Evolutionary conservation across 2,113 vertebrate genomes (phyloP).

Genomic region (Psilopogon haemacephalus): DNA sequence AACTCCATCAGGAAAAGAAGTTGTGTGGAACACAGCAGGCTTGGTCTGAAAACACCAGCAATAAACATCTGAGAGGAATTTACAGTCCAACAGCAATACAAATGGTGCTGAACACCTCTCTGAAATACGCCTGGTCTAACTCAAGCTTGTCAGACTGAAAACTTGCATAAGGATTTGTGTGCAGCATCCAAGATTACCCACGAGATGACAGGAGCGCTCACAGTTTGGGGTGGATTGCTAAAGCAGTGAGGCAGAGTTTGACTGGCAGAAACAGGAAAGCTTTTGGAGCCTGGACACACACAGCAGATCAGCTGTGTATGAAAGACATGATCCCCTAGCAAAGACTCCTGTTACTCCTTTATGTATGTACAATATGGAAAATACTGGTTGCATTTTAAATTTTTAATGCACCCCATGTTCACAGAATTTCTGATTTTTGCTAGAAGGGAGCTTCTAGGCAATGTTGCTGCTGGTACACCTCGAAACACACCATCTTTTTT

Average conservation of each 20-base stretch:
- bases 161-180: neutral
- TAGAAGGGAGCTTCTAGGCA: slow-evolving; percentile 19
- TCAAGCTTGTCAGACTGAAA: neutral
- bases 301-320: neutral
- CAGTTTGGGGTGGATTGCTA: neutral
- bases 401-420: neutral
- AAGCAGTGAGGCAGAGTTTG: neutral
- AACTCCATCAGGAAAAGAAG: slow-evolving; percentile 9
- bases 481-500: neutral
- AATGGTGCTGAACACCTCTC: slow-evolving; percentile 49
- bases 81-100: slow-evolving; percentile 24
- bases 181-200: slow-evolving; percentile 27
- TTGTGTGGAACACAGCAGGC: neutral
- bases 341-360: neutral
- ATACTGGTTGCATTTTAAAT: slow-evolving; percentile 2
- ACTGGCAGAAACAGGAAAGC: neutral
- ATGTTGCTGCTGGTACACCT: neutral
- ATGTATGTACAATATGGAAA: neutral
- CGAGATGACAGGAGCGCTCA: neutral
- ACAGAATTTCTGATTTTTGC: slow-evolving; percentile 14
- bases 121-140: neutral
- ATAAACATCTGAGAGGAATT: slow-evolving; percentile 19
- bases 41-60: neutral
- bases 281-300: neutral
- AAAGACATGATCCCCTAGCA: neutral